Conservation (phyloP, 2,888 invertebrate genomes). For the Amorpha juglandis region DNA sequence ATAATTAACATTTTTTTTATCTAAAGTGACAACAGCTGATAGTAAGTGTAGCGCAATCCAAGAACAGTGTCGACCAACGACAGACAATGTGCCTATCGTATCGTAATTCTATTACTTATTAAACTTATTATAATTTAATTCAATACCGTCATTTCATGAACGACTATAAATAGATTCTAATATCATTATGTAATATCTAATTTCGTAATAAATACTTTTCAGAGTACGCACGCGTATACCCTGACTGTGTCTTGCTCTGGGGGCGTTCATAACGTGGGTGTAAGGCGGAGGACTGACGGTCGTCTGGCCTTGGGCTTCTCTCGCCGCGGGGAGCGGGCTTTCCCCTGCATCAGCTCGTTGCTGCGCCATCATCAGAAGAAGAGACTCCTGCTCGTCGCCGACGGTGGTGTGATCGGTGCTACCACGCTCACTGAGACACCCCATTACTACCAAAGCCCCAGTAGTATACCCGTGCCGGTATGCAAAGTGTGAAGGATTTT, state of each 20-base stretch:
- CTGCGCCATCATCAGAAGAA: slow-evolving; percentile 83
- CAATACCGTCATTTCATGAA: too few relatives aligned
- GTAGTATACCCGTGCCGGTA: slow-evolving; percentile 57
- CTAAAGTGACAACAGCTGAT: too few relatives aligned
- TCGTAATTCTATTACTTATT: too few relatives aligned
- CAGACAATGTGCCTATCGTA: too few relatives aligned
- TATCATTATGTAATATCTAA: too few relatives aligned
- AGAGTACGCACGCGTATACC: slow-evolving; percentile 80
- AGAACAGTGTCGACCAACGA: too few relatives aligned
- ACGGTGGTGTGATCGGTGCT: slow-evolving; percentile 76
- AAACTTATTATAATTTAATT: too few relatives aligned
- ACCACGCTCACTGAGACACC: slow-evolving; percentile 77
- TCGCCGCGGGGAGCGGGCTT: slow-evolving; percentile 80
- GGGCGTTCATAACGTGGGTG: slow-evolving; percentile 83
- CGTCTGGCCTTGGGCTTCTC: slow-evolving; percentile 83
- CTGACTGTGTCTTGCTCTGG: slow-evolving; percentile 80
- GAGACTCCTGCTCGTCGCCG: slow-evolving; percentile 79
- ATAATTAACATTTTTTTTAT: too few relatives aligned
- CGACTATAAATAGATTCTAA: neutral
- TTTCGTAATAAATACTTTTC: slow-evolving; percentile 32
- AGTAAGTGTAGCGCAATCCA: too few relatives aligned
- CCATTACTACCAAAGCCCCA: slow-evolving; percentile 74
- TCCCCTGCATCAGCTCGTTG: slow-evolving; percentile 76
- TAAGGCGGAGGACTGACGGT: slow-evolving; percentile 80
- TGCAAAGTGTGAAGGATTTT: slow-evolving; percentile 12